Evolutionary conservation across 2,113 vertebrate species (phyloP).

Genomic region (Pseudonaja textilis): DNA sequence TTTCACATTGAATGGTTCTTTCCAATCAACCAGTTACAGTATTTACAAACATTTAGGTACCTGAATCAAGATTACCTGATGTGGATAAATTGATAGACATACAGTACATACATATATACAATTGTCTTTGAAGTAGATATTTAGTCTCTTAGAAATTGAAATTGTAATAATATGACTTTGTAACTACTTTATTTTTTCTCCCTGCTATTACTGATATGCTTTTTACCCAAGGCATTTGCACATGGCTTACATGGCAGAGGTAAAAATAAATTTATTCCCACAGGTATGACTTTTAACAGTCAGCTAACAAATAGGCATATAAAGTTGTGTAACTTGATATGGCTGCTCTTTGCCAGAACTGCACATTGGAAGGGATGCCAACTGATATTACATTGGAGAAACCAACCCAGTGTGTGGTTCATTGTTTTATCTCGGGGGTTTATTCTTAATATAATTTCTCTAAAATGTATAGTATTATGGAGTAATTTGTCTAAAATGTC

Average conservation of each 20-base stretch:
- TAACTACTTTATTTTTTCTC: background rate
- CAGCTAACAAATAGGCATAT: background rate
- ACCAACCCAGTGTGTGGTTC: background rate
- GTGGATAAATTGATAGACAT: background rate
- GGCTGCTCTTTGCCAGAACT: background rate
- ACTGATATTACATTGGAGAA: background rate
- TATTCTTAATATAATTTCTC: constrained; percentile 26
- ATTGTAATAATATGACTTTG: background rate
- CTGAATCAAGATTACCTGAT: background rate
- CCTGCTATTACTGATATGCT: background rate
- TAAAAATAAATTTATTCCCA: background rate
- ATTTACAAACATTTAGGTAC: background rate
- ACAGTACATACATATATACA: background rate
- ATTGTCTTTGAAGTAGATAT: background rate
- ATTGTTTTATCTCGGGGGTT: background rate
- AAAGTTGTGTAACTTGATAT: background rate
- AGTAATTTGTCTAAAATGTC: constrained; percentile 60
- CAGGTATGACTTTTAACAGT: background rate
- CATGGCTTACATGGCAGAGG: background rate
- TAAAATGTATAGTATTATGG: constrained; percentile 34
- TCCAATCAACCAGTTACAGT: background rate
- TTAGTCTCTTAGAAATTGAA: background rate
- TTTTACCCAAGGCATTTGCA: background rate
- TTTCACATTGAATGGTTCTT: background rate
- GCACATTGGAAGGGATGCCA: background rate